Base-by-base conservation (phyloP, 2,113 vertebrate species). In the Corythoichthys haematopterus region DNA sequence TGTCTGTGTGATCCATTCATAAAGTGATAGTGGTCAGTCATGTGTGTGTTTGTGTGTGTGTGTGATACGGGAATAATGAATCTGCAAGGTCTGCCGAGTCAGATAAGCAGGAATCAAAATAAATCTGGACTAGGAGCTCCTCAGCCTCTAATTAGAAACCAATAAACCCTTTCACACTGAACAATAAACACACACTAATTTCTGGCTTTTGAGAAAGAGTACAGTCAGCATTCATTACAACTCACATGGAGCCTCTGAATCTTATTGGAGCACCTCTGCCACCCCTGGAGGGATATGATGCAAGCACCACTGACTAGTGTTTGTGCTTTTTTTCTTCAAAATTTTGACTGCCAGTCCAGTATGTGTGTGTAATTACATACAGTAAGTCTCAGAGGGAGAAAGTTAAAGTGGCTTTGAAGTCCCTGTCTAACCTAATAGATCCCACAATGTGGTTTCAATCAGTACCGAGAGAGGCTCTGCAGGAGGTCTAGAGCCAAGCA, bases 371-470 rank as follows among this genome's bases (percentile, higher is more conserved):
- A 55, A 69, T 71, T 70, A 14, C 57, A 65, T 57, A 46, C 60
- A 62, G 40, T 62, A 47, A n/a, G 13, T 61, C 64, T 72, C 48
- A 73, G 51, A 56, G 48, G 68, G 10, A 57, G 38, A 71, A 66
- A 35, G 53, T 66, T 68, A 66, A 70, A 69, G 57, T 55, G 68
- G 55, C 56, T 86, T 76, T 83, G 78, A 81, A 80, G 74, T 77
- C 55, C 10, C 37, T 58, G 55, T 74, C 69, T 73, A 72, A 72
- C 60, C 61, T 76, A 59, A 62, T 58, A 72, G 66, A 74, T 78
- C 76, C 73, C 74, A 75, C 69, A 86, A 84, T 85, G 71, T 87
- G 85, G 76, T 87, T 85, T 70, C 78, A 71, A 87, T 88, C 74
- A 84, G 69, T 40, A 45, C 59, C 69, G 61, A 80, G 57, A 14